Conservation (phyloP, 2,797 vertebrate species). For the Iguana delicatissima region DNA sequence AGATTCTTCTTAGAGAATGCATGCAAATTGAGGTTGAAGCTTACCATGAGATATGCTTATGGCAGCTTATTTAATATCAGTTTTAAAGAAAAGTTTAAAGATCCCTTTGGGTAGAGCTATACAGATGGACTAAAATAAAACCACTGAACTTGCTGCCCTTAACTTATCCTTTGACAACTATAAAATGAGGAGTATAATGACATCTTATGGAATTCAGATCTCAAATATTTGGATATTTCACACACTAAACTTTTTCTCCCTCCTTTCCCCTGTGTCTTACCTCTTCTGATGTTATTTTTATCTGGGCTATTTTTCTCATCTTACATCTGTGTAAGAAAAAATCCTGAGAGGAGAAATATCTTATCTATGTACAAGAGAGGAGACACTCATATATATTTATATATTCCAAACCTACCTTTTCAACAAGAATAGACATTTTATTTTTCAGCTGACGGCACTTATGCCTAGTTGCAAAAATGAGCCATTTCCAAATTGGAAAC, state of each 20-base stretch:
- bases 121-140: conserved; percentile 57
- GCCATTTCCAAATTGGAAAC: conserved; percentile 13
- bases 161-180: conserved; percentile 49
- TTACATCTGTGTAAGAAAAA: neutral
- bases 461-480: conserved; percentile 1
- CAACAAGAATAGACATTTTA: conserved; percentile 33
- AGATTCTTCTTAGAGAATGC: conserved; percentile 28
- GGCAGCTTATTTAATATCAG: conserved; percentile 43
- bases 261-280: conserved; percentile 21
- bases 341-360: neutral
- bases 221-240: conserved; percentile 38
- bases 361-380: neutral
- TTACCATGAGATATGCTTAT: conserved; percentile 42
- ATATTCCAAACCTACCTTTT: conserved; percentile 33
- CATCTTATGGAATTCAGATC: conserved; percentile 26
- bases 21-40: conserved; percentile 47
- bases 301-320: neutral
- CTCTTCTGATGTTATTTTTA: conserved; percentile 33
- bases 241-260: neutral
- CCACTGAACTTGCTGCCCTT: conserved; percentile 55
- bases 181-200: conserved; percentile 40
- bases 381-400: conserved; percentile 12
- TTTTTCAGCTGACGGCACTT: conserved; percentile 24
- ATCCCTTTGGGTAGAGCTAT: conserved; percentile 60
- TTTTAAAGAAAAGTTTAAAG: conserved; percentile 70